Evolutionary conservation across 2,888 invertebrate genomes (phyloP).

Genomic region (Dolichomitus sp.): DNA sequence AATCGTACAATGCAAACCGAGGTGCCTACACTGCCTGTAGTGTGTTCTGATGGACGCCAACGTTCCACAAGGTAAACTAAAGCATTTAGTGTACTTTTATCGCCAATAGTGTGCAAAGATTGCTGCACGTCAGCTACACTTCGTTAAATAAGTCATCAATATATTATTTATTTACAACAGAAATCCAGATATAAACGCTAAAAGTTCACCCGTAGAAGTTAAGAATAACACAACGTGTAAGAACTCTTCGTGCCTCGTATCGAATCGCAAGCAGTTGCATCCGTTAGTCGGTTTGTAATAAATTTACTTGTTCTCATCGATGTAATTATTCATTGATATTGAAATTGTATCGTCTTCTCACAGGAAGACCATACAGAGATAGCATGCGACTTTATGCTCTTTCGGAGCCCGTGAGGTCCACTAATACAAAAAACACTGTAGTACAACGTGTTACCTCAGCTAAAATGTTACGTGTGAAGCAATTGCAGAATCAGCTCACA

Average conservation of each 20-base stretch:
- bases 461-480: slow-evolving; percentile 91
- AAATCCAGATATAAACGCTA: slow-evolving; percentile 74
- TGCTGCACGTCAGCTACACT: background rate
- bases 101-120: slow-evolving; percentile 6
- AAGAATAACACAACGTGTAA: slow-evolving; percentile 73
- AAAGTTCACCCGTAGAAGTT: slow-evolving; percentile 72
- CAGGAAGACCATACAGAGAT: slow-evolving; percentile 84
- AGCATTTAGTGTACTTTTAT: slow-evolving; percentile 30
- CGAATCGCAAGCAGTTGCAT: slow-evolving; percentile 78
- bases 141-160: background rate
- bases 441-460: slow-evolving; percentile 92
- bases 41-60: slow-evolving; percentile 78
- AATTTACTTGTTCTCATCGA: background rate
- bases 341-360: slow-evolving; percentile 11
- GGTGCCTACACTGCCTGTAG: slow-evolving; percentile 81
- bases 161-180: slow-evolving; percentile 59
- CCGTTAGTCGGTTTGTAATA: slow-evolving; percentile 79
- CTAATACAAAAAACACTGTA: slow-evolving; percentile 74
- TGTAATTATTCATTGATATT: slow-evolving; percentile 21
- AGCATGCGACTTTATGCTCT: slow-evolving; percentile 85
- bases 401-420: slow-evolving; percentile 70
- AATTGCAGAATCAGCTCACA: slow-evolving; percentile 92
- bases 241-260: slow-evolving; percentile 72
- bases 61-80: slow-evolving; percentile 79
- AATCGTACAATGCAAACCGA: slow-evolving; percentile 83